Percentiles rank a stretch among this genome's conserved stretches.
Evolutionary conservation across 35 echinoderm and acorn worm species (phyloP).

Genomic region (Hemicentrotus pulcherrimus): DNA sequence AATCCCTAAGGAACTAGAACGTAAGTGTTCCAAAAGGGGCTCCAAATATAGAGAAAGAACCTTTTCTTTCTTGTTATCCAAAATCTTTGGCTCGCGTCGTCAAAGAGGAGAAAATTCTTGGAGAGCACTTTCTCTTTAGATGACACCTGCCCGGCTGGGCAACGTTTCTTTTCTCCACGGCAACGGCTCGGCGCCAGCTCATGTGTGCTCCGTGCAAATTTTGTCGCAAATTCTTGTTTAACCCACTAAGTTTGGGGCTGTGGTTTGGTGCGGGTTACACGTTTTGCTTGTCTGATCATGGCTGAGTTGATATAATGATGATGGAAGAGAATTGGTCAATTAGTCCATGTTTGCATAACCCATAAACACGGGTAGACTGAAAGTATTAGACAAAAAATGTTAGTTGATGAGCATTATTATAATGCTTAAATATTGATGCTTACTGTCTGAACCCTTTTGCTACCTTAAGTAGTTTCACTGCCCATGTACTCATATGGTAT

Average conservation of each 20-base stretch:
- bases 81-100: background rate
- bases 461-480: too few species aligned
- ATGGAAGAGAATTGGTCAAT: background rate
- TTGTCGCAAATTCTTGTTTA: background rate
- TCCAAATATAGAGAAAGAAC: background rate
- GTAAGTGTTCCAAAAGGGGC: background rate
- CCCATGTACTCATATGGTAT: too few species aligned
- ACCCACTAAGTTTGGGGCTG: background rate
- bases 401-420: background rate
- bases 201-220: background rate
- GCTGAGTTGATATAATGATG: background rate
- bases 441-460: too few species aligned
- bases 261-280: background rate
- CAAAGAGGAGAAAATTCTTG: background rate
- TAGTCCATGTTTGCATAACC: background rate
- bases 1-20: background rate
- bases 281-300: background rate
- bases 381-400: background rate
- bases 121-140: background rate
- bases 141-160: background rate
- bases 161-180: constrained; percentile 9
- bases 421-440: too few species aligned
- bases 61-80: background rate
- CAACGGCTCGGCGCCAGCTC: background rate
- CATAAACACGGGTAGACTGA: background rate